Evolutionary conservation across 2,113 vertebrate genomes (phyloP), one percentile per base, ranked within the genome.

Genomic region (Leuciscus idus): DNA sequence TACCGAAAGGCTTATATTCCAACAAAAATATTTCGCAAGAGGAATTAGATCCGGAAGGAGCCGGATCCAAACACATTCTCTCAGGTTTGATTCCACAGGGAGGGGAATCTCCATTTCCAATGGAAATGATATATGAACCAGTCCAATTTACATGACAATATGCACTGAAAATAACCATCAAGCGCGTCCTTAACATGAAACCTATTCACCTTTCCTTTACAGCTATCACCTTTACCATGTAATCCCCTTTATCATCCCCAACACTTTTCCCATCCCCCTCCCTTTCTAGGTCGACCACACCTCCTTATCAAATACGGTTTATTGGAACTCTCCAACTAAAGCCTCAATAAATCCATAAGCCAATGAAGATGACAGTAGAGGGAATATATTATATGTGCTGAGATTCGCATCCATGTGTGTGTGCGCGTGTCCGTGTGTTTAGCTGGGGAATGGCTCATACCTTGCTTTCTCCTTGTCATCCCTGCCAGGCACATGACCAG

Each of bases 381-480:
- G 80, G 50, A 48, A 78, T 64, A 36, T 80, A 50, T 76, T 28
- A 72, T 39, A 48, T 81, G 59, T 80, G 39, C 48, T 39, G 61
- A 81, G 87, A 87, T 89, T 86, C 39, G 26, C 26, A 68, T 33
- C 15, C 9, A 46, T 36, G 55, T 0, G 19, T 6, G 7, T 78
- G n/a, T 72, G 62, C 57, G 80, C 19, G n/a, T 28, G 73, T 70
- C n/a, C 21, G 73, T 30, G 43, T 66, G 82, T 80, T 28, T 30
- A 17, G 59, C 39, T 59, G 28, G 33, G 64, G 81, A 84, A 78
- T 11, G 55, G 76, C 50, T 87, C 48, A 90, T 89, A 94, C 92
- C 93, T 92, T 91, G 86, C 87, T 89, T 59, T 92, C 89, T 91
- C 87, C 81, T 89, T 90, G 91, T 93, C 92, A 92, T 92, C 88